Evolutionary conservation across 2,113 vertebrate genomes (phyloP), one percentile per base, ranked within the genome.

Genomic region (Nannobrachium achirus): DNA sequence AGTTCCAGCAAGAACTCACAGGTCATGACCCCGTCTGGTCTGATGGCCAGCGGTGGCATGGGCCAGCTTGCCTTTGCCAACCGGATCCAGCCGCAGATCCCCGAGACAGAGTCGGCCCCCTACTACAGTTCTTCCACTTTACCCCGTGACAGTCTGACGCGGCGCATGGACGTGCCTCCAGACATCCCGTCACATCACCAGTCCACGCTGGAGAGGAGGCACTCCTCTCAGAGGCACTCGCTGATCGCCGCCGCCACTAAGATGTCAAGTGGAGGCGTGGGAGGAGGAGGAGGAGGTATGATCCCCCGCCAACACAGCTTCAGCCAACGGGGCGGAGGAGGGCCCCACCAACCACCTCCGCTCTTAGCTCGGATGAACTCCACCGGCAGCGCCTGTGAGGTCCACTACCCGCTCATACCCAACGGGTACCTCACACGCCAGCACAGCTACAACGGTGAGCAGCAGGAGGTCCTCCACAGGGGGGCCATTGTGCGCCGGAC

Each of bases 151-250:
- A 91, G 94, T 56, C 92, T 93, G 33, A 95, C 94, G 0, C 88
- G 94, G 13, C 87, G 95, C 75, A 93, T 96, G 89, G 95, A 97
- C 18, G 91, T 96, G 3, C 95, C 95, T 1, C 95, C 95, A 0
- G 95, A 95, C 45, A 89, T 91, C 1, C 88, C 91, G 0, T 61
- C 74, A 0, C 64, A 90, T 33, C 76, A 92, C 57, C 92, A 91
- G 69, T 91, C 92, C 50, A 93, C 92, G 11, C 73, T 92, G 63
- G 93, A 94, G 63, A 89, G 93, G 73, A 87, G 93, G 64, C 93
- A 92, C 56, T 80, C 91, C 2, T 84, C 90, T 11, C 94, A 95
- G 79, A 92, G 94, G 69, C 93, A 94, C 69, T 94, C 93, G 0
- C 79, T 95, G 44, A 80, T 91, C 2, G 80, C 91, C 5, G 88